A percentile compares a stretch with the other conserved stretches of the same genome.
phyloP scores from a whole-genome alignment of 1,140 invertebrate species.

The Rhopalosiphum padi region DNA sequence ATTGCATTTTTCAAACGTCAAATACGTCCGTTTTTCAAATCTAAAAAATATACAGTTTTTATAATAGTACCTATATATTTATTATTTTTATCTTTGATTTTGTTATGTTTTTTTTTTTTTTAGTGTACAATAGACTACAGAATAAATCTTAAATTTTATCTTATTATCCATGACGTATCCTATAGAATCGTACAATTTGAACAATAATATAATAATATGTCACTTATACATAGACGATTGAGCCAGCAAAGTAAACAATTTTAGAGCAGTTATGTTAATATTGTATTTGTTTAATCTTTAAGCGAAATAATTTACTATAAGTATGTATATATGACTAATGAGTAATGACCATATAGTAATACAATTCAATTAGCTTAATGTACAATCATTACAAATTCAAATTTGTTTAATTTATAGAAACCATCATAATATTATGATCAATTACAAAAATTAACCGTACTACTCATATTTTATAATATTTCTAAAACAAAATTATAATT shows the following conservation, averaged over 20 bases:
- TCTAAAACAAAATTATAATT: too few species aligned
- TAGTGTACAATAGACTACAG: neutral
- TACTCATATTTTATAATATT: too few species aligned
- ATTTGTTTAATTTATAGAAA: neutral
- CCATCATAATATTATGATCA: too few species aligned
- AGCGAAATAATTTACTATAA: neutral
- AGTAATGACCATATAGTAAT: neutral
- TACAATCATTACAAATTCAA: neutral
- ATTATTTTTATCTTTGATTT: neutral
- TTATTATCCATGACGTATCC: neutral
- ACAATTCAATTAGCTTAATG: neutral
- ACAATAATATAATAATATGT: neutral
- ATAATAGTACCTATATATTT: too few species aligned
- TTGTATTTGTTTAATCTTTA: neutral
- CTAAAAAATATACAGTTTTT: too few species aligned
- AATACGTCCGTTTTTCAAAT: neutral
- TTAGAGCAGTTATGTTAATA: neutral
- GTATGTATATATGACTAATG: neutral
- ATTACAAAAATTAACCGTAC: too few species aligned
- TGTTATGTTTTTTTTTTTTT: constrained; percentile 6
- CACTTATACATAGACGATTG: neutral
- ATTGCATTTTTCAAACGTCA: neutral
- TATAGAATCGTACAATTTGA: neutral
- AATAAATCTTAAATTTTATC: neutral
- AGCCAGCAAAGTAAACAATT: neutral